Percentiles rank a stretch among this genome's conserved stretches.
These are phyloP conservation scores for Epinotia bilunana DNA, from an alignment of 2,888 invertebrate genomes.

Conservation along the genomic window DNA sequence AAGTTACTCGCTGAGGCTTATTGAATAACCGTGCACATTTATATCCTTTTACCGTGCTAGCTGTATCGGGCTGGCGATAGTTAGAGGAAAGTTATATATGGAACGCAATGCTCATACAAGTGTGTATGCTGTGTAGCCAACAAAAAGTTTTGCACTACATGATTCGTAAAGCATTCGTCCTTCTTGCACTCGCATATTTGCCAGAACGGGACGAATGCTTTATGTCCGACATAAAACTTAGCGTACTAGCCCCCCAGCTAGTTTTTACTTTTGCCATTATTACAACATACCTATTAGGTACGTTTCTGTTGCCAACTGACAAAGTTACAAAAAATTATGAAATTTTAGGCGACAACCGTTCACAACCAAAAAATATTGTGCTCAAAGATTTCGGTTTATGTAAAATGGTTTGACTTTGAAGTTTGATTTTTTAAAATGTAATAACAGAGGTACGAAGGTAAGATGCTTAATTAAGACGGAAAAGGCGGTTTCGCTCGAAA, in stretches of 20 bases:
- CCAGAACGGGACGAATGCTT: no score
- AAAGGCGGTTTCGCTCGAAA: not conserved
- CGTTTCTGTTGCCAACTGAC: no score
- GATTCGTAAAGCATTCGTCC: no score
- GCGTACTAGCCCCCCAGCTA: no score
- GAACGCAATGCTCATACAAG: not conserved
- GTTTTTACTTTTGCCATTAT: no score
- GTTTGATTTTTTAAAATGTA: constrained; percentile 33
- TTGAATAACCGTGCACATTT: not conserved
- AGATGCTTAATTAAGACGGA: constrained; percentile 1
- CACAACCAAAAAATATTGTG: not conserved
- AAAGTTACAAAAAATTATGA: not conserved
- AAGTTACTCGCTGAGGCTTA: no score
- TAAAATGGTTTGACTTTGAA: constrained; percentile 8
- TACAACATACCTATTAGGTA: no score
- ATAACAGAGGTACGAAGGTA: constrained; percentile 2
- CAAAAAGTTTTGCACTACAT: not conserved
- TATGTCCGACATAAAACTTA: no score
- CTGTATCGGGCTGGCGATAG: not conserved
- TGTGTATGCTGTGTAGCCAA: not conserved
- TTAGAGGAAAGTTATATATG: not conserved
- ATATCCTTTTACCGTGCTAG: not conserved
- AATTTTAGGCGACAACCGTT: not conserved
- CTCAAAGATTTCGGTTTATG: constrained; percentile 2
- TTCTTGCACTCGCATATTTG: no score